phyloP scores from a whole-genome alignment of 2,113 vertebrate species.

The Lycaon pictus region DNA sequence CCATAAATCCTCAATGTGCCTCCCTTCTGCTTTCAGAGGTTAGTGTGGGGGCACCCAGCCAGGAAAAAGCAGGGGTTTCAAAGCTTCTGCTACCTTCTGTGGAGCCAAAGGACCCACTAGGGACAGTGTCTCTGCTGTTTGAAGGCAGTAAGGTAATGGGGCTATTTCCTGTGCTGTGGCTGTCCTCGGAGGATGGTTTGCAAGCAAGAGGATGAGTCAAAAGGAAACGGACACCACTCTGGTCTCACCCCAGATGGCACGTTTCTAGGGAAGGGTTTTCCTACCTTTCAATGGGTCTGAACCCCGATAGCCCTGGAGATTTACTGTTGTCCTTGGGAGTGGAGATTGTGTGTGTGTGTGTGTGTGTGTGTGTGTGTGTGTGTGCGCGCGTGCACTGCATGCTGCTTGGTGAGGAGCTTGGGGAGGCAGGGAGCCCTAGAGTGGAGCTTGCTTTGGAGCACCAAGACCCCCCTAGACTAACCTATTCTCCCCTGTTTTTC shows the following conservation, averaged over 20 bases:
- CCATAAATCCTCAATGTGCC: background rate
- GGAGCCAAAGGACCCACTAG: background rate
- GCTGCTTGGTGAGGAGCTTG: background rate
- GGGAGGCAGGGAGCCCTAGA: background rate
- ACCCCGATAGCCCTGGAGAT: background rate
- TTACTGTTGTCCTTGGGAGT: background rate
- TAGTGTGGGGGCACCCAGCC: background rate
- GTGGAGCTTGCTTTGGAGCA: background rate
- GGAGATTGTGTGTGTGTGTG: background rate
- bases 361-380: background rate
- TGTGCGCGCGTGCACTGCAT: fast-evolving
- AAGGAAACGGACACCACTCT: background rate
- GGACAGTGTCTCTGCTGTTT: background rate
- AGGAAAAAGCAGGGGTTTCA: background rate
- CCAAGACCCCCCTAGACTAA: background rate
- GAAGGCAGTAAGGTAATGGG: background rate
- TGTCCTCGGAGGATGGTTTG: background rate
- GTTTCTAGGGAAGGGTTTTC: background rate
- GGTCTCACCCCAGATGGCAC: background rate
- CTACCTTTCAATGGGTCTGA: background rate
- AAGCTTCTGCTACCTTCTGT: background rate
- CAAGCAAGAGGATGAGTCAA: background rate
- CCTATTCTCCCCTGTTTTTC: background rate
- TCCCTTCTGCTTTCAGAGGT: background rate
- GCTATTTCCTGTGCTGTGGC: background rate